These are phyloP conservation scores for Leucoraja ocellata DNA, from an alignment of 2,797 vertebrate species.

Conservation along the genomic window DNA sequence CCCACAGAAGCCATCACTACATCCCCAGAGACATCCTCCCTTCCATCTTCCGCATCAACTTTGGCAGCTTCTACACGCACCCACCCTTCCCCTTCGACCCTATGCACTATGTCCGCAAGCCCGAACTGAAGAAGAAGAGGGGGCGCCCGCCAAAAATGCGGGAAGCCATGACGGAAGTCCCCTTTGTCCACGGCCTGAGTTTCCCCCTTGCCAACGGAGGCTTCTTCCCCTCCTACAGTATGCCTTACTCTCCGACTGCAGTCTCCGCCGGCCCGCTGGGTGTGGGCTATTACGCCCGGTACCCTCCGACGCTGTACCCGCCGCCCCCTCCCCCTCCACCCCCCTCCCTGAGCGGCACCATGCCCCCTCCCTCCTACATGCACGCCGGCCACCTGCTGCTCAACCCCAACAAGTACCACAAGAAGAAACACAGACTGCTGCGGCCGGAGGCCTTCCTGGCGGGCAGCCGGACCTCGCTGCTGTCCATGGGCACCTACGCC, in stretches of 20 bases:
- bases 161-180: constrained; percentile 91
- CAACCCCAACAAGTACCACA: constrained; percentile 88
- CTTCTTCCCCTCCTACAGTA: constrained; percentile 89
- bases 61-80: constrained; percentile 92
- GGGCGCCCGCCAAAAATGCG: constrained; percentile 91
- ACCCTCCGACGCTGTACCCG: constrained; percentile 81
- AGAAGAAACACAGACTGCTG: constrained; percentile 81
- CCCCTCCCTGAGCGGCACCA: constrained; percentile 56
- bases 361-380: constrained; percentile 80
- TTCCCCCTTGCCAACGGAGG: constrained; percentile 75
- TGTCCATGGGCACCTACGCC: constrained; percentile 74
- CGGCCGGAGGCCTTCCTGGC: constrained; percentile 76
- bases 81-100: constrained; percentile 81
- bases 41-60: constrained; percentile 91
- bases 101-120: constrained; percentile 84
- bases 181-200: constrained; percentile 89
- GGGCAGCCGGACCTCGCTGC: constrained; percentile 68
- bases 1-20: constrained; percentile 84
- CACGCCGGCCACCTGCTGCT: constrained; percentile 86
- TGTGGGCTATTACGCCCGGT: constrained; percentile 82
- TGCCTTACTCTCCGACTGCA: constrained; percentile 84
- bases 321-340: constrained; percentile 77
- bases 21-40: constrained; percentile 80
- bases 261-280: constrained; percentile 75
- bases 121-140: constrained; percentile 77